Conservation (phyloP, 2,113 vertebrate genomes). For the Melanotaenia duboulayi region DNA sequence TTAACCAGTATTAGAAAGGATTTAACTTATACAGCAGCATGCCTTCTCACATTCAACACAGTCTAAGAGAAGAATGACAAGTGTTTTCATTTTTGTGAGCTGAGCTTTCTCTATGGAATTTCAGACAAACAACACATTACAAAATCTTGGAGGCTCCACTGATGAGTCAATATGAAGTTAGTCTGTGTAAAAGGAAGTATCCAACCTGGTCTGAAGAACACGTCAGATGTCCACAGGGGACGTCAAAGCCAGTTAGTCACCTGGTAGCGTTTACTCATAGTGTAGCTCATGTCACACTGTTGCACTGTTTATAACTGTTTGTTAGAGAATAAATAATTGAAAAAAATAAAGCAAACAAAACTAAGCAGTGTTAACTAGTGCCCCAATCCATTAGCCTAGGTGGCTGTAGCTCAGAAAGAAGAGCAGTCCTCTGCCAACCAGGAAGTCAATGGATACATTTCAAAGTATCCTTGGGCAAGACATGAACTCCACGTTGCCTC, state of each 20-base stretch:
- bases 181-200: conserved; percentile 4
- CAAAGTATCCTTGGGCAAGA: too few relatives aligned
- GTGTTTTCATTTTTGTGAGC: background rate
- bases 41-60: background rate
- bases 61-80: background rate
- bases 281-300: background rate
- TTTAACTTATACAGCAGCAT: background rate
- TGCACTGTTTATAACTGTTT: too few relatives aligned
- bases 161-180: conserved; percentile 54
- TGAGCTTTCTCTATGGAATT: conserved; percentile 2
- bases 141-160: conserved; percentile 4
- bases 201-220: background rate
- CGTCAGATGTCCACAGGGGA: conserved; percentile 22
- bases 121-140: background rate
- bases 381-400: too few relatives aligned
- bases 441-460: too few relatives aligned
- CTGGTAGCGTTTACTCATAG: conserved; percentile 51
- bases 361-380: too few relatives aligned
- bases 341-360: too few relatives aligned
- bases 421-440: too few relatives aligned
- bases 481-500: too few relatives aligned
- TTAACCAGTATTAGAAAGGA: background rate
- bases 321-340: too few relatives aligned
- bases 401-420: too few relatives aligned
- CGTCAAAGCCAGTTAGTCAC: conserved; percentile 53